Conservation (phyloP, 2,797 vertebrate species). For the Eupleurogrammus muticus region DNA sequence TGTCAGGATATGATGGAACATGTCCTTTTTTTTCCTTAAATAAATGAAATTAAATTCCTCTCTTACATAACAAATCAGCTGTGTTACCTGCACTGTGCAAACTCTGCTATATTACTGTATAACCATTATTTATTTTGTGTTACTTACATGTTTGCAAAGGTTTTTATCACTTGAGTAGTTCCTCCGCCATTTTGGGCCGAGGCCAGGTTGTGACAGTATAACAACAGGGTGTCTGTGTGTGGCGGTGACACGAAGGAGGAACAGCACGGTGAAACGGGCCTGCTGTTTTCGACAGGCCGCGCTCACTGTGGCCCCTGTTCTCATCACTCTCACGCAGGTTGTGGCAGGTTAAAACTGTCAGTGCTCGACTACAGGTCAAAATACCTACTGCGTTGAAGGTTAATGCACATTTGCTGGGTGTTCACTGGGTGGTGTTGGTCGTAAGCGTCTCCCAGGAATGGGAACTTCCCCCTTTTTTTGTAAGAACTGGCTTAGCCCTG, state of each 20-base stretch:
- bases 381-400: too few relatives aligned
- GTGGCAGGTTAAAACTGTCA: constrained; percentile 20
- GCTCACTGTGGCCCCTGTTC: constrained; percentile 25
- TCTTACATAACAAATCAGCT: not conserved
- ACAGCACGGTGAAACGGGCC: constrained; percentile 4
- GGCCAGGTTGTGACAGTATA: not conserved
- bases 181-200: not conserved
- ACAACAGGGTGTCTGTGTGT: constrained; percentile 4
- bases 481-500: not conserved
- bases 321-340: constrained; percentile 5
- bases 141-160: too few relatives aligned
- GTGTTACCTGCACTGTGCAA: constrained; percentile 1
- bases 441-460: not conserved
- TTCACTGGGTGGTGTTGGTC: not conserved
- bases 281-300: constrained; percentile 27
- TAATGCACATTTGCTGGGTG: too few relatives aligned
- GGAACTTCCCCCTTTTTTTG: not conserved
- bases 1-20: too few relatives aligned
- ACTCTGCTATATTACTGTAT: not conserved
- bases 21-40: too few relatives aligned
- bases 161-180: not conserved
- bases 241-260: constrained; percentile 11
- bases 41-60: too few relatives aligned
- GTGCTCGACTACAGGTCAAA: not conserved
- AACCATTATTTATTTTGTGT: not conserved